These are phyloP conservation scores for Ahaetulla prasina DNA, from an alignment of 2,113 vertebrate species.

Conservation along the genomic window DNA sequence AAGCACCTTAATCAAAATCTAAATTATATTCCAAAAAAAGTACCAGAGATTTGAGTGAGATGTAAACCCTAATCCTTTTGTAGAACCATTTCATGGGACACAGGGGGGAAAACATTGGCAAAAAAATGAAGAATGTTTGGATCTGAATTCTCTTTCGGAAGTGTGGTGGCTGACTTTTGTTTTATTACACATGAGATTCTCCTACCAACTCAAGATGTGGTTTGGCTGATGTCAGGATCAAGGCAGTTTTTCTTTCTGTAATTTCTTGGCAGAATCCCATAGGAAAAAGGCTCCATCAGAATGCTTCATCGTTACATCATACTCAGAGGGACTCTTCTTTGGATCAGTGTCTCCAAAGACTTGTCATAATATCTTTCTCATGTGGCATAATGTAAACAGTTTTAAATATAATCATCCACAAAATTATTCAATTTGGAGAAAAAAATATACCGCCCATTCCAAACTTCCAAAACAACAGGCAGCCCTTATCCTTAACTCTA, in stretches of 20 bases:
- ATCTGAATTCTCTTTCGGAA: neutral
- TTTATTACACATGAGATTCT: neutral
- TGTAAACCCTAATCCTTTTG: neutral
- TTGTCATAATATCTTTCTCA: neutral
- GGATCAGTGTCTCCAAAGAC: neutral
- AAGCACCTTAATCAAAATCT: neutral
- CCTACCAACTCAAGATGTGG: neutral
- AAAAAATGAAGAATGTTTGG: neutral
- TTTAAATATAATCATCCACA: neutral
- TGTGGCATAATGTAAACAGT: neutral
- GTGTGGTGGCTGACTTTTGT: neutral
- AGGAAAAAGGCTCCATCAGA: neutral
- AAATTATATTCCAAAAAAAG: neutral
- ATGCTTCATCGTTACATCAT: neutral
- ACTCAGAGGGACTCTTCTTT: neutral
- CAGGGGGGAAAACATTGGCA: neutral
- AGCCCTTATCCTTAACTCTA: neutral
- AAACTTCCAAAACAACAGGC: neutral
- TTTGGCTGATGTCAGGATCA: neutral
- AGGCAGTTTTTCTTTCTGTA: neutral
- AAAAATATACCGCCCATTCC: neutral
- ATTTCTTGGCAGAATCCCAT: neutral
- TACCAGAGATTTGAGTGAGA: neutral
- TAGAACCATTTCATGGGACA: neutral
- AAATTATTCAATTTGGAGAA: neutral